Conservation (phyloP, 2,888 invertebrate genomes). For the Xanthorhoe designata region DNA sequence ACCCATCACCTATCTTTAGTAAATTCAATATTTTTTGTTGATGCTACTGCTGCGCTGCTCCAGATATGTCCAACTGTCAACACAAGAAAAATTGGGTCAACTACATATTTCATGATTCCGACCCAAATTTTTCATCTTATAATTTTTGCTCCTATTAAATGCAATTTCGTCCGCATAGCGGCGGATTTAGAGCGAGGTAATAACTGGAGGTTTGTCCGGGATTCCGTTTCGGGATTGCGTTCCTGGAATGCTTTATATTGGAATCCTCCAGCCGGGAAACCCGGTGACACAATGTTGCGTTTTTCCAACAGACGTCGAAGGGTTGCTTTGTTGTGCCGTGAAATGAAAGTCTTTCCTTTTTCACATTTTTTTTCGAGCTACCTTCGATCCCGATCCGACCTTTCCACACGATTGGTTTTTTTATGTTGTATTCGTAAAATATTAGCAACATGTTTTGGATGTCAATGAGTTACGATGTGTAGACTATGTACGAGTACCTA, state of each 20-base stretch:
- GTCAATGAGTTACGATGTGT: neutral
- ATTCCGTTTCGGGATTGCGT: slow-evolving; percentile 53
- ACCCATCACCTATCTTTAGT: too few species aligned
- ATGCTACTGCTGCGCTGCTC: slow-evolving; percentile 15
- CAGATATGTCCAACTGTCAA: slow-evolving; percentile 13
- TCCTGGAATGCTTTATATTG: slow-evolving; percentile 64
- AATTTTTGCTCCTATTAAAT: slow-evolving; percentile 36
- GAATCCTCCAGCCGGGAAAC: slow-evolving; percentile 54
- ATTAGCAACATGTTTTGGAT: slow-evolving; percentile 7
- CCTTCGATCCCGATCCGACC: slow-evolving; percentile 11
- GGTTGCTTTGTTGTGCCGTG: slow-evolving; percentile 42
- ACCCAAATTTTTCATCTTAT: slow-evolving; percentile 20
- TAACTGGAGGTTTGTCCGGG: slow-evolving; percentile 48
- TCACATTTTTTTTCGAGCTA: slow-evolving; percentile 14
- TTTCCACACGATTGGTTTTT: slow-evolving; percentile 6
- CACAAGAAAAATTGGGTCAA: slow-evolving; percentile 25
- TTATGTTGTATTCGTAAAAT: slow-evolving; percentile 6
- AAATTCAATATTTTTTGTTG: slow-evolving; percentile 6
- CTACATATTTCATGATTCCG: slow-evolving; percentile 11
- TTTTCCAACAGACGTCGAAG: slow-evolving; percentile 46
- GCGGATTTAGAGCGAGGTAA: slow-evolving; percentile 42
- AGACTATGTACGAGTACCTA: neutral
- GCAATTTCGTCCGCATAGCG: slow-evolving; percentile 45
- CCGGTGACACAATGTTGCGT: slow-evolving; percentile 51
- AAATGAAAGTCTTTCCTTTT: slow-evolving; percentile 35